Percentiles rank a stretch among this genome's conserved stretches.
phyloP scores from a whole-genome alignment of 1,140 invertebrate species.

The Zaprionus taronus region DNA sequence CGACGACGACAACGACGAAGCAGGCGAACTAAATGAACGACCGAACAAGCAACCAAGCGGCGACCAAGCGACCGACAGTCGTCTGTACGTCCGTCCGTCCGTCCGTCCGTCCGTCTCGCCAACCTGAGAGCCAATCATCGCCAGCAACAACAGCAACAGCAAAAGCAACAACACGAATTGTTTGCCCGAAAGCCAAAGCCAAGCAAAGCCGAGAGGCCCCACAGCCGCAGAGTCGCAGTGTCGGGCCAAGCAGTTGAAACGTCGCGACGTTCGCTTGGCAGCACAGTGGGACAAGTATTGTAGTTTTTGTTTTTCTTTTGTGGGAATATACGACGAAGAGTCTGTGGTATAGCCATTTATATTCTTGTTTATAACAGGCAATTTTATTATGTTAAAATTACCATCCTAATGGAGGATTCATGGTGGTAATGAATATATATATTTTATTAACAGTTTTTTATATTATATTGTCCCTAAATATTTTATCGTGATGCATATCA shows the following conservation, averaged over 20 bases:
- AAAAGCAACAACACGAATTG: constrained; percentile 60
- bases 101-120: constrained; percentile 32
- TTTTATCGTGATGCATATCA: too few relatives aligned
- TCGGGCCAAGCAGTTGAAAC: constrained; percentile 60
- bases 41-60: background rate
- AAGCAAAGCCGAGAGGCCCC: constrained; percentile 64
- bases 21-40: constrained; percentile 39
- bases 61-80: constrained; percentile 6
- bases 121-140: constrained; percentile 80
- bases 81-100: constrained; percentile 13
- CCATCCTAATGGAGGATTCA: too few relatives aligned
- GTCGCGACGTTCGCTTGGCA: constrained; percentile 54
- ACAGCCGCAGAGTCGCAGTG: constrained; percentile 54
- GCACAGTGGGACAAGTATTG: constrained; percentile 43
- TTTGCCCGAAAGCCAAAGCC: constrained; percentile 76
- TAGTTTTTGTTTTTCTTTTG: background rate
- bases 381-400: too few relatives aligned
- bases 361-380: too few relatives aligned
- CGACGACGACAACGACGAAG: constrained; percentile 11
- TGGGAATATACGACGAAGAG: background rate
- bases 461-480: too few relatives aligned
- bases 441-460: too few relatives aligned
- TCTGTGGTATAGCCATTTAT: too few relatives aligned
- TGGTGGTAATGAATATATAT: too few relatives aligned
- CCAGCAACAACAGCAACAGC: constrained; percentile 46